Evolutionary conservation across 2,797 vertebrate genomes (phyloP).

Genomic region (Hylomyscus alleni): DNA sequence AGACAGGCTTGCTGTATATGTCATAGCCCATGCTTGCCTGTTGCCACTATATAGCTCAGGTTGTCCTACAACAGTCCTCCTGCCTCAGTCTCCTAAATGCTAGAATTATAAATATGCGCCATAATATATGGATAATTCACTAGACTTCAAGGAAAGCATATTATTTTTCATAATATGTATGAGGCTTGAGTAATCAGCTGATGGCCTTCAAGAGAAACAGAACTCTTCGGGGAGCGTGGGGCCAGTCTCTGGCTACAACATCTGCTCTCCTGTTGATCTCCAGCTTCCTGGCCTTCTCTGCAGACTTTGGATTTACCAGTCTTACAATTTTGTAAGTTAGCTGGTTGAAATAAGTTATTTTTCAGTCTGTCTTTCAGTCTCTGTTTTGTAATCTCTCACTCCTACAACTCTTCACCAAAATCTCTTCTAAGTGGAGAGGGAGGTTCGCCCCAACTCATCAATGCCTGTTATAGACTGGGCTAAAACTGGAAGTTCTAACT

Average conservation of each 20-base stretch:
- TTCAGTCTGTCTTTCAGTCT: neutral
- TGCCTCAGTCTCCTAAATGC: neutral
- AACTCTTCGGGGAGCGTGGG: neutral
- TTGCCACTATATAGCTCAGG: neutral
- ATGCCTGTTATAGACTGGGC: neutral
- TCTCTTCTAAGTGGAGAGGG: neutral
- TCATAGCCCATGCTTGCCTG: neutral
- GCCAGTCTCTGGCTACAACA: neutral
- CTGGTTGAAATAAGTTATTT: conserved; percentile 5
- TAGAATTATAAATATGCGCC: neutral
- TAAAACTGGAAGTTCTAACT: neutral
- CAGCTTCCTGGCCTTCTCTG: neutral
- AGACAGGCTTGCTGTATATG: neutral
- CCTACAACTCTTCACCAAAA: neutral
- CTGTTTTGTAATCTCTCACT: neutral
- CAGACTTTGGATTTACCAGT: neutral
- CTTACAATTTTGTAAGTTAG: neutral
- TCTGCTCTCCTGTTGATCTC: neutral
- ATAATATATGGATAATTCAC: too few species aligned
- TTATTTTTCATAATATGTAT: neutral
- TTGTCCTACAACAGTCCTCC: neutral
- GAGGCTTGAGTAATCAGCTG: neutral
- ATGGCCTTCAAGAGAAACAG: neutral
- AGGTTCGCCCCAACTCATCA: neutral
- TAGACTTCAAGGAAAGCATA: neutral